Conservation (phyloP, 2,888 invertebrate species). For the Hypercompe scribonia region DNA sequence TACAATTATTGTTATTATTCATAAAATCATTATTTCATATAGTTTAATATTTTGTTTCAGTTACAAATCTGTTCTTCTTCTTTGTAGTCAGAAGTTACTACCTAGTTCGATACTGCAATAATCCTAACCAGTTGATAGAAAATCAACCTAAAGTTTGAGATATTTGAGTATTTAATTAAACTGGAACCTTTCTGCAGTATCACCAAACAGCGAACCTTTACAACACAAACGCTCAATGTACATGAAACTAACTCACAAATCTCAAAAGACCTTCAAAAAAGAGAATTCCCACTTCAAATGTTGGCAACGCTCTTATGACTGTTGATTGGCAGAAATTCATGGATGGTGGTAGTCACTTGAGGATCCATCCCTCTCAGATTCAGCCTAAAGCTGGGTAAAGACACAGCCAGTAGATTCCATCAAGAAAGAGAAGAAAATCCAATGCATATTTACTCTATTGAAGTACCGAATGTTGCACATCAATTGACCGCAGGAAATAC, state of each 20-base stretch:
- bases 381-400: not conserved
- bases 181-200: not conserved
- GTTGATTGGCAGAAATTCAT: no score
- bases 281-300: not conserved
- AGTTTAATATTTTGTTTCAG: constrained; percentile 10
- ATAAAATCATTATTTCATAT: not conserved
- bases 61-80: not conserved
- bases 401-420: not conserved
- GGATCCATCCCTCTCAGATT: no score
- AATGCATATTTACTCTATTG: no score
- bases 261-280: not conserved
- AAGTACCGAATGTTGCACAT: no score
- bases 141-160: not conserved
- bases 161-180: not conserved
- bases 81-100: constrained; percentile 12
- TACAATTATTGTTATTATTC: not conserved
- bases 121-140: not conserved
- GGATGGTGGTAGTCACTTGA: no score
- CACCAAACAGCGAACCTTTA: not conserved
- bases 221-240: not conserved
- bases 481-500: no score
- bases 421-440: not conserved
- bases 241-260: not conserved
- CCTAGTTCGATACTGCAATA: constrained; percentile 9
- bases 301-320: no score